A percentile compares a stretch with the other conserved stretches of the same genome.
Conservation (phyloP, 2,113 vertebrate species). For the Notothenia coriiceps region DNA sequence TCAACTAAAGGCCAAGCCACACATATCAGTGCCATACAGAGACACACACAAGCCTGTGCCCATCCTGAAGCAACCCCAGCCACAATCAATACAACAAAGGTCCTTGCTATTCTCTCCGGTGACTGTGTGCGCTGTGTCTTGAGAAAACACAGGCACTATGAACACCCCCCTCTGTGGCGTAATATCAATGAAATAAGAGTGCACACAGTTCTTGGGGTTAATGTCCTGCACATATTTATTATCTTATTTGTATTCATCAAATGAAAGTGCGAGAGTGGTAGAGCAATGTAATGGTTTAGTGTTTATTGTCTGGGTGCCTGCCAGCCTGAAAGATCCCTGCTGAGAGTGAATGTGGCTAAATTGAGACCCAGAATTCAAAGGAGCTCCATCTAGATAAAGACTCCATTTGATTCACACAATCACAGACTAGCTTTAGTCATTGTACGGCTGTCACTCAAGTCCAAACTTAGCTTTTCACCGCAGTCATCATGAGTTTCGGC, state of each 20-base stretch:
- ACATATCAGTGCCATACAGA: constrained; percentile 32
- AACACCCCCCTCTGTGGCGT: constrained; percentile 34
- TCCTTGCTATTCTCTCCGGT: constrained; percentile 75
- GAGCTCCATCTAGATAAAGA: constrained; percentile 38
- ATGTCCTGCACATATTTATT: constrained; percentile 64
- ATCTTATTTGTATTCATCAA: constrained; percentile 57
- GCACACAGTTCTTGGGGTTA: constrained; percentile 6
- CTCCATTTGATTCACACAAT: constrained; percentile 28
- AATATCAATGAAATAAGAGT: constrained; percentile 32
- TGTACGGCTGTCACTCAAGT: constrained; percentile 47
- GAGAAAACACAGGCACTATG: constrained; percentile 35
- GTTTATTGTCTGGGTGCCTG: constrained; percentile 58
- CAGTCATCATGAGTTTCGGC: constrained; percentile 25
- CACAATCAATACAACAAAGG: constrained; percentile 83
- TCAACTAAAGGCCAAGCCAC: constrained; percentile 58
- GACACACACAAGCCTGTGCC: constrained; percentile 23
- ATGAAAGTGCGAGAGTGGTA: constrained; percentile 29
- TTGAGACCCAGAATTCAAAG: constrained; percentile 58
- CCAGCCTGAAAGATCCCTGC: constrained; percentile 38
- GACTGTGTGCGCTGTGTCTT: constrained; percentile 58
- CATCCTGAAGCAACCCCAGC: constrained; percentile 56
- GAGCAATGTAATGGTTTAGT: constrained; percentile 28
- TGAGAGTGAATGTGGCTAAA: constrained; percentile 45
- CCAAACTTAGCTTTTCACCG: constrained; percentile 53
- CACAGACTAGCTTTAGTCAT: constrained; percentile 26